Evolutionary conservation across 1,140 invertebrate genomes (phyloP).

Genomic region (Diorhabda elongata): DNA sequence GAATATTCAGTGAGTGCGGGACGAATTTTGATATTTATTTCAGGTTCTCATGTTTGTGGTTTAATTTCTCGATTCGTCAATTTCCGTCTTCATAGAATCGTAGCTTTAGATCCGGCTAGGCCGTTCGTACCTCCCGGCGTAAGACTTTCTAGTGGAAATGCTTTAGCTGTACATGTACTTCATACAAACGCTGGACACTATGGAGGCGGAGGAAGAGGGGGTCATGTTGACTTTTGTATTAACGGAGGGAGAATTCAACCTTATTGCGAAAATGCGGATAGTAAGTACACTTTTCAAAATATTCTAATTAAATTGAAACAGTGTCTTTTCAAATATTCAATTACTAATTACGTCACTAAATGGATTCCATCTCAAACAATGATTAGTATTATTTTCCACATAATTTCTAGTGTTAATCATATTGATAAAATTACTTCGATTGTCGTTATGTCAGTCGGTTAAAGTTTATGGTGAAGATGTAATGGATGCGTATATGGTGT

Average conservation of each 20-base stretch:
- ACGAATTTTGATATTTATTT: constrained; percentile 4
- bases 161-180: constrained; percentile 66
- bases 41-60: constrained; percentile 65
- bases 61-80: constrained; percentile 63
- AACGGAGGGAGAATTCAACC: constrained; percentile 70
- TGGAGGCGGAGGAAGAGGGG: constrained; percentile 62
- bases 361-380: too few species aligned
- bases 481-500: too few species aligned
- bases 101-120: constrained; percentile 70
- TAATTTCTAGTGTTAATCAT: too few species aligned
- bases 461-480: too few species aligned
- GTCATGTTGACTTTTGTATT: constrained; percentile 71
- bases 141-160: constrained; percentile 64
- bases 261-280: constrained; percentile 64
- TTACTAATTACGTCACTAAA: too few species aligned
- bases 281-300: constrained; percentile 46
- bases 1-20: not conserved
- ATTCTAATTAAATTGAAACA: too few species aligned
- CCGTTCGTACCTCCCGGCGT: constrained; percentile 62
- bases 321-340: too few species aligned
- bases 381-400: too few species aligned
- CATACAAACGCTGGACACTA: constrained; percentile 74
- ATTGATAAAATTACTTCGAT: too few species aligned
- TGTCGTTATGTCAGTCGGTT: too few species aligned
- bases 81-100: constrained; percentile 59